Evolutionary conservation across 2,797 vertebrate genomes (phyloP).

Genomic region (Tinamus major): DNA sequence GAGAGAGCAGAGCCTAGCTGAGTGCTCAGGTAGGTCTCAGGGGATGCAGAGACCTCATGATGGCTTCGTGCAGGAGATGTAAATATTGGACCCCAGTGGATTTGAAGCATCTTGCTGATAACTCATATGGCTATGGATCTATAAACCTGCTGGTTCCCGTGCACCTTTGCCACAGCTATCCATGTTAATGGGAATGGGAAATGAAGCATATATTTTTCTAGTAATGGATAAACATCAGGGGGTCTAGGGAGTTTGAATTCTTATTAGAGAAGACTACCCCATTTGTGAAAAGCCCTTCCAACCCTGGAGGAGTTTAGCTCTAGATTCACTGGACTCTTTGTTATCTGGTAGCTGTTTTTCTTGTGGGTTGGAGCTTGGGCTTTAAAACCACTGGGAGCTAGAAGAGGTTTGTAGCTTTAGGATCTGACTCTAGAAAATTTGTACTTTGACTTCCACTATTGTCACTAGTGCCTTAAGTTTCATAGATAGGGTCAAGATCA

Average conservation of each 20-base stretch:
- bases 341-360: background rate
- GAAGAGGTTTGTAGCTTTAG: background rate
- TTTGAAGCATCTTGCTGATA: conserved; percentile 55
- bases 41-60: conserved; percentile 8
- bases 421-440: background rate
- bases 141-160: conserved; percentile 60
- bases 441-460: background rate
- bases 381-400: background rate
- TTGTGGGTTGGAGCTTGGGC: background rate
- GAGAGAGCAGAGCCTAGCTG: background rate
- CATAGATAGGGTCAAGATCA: background rate
- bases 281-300: conserved; percentile 24
- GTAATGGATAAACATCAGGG: conserved; percentile 65
- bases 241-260: conserved; percentile 53
- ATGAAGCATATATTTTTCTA: conserved; percentile 65
- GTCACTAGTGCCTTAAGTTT: background rate
- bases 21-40: conserved; percentile 12
- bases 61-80: conserved; percentile 13
- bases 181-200: conserved; percentile 61
- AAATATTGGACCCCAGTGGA: conserved; percentile 33
- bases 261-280: conserved; percentile 43
- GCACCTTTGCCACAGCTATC: conserved; percentile 57
- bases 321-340: conserved; percentile 2
- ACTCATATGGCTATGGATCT: conserved; percentile 60
- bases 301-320: conserved; percentile 1